phyloP scores from a whole-genome alignment of 2,113 vertebrate genomes.

The Chaenogobius annularis region DNA sequence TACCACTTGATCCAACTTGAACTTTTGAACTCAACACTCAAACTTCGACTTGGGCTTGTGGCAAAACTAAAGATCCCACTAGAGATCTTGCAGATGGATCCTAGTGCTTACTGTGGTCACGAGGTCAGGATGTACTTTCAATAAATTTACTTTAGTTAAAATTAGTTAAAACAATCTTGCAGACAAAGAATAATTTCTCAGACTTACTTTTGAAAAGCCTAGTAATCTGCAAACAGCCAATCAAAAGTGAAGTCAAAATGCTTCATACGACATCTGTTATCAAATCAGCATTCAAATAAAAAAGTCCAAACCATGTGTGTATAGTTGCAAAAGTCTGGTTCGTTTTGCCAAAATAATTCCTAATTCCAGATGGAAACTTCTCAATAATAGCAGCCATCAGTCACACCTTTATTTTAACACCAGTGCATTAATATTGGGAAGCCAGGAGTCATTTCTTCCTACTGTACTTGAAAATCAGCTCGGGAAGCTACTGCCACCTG shows the following conservation, averaged over 20 bases:
- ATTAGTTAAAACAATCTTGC: not conserved
- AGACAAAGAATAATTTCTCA: too few species aligned
- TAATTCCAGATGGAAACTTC: not conserved
- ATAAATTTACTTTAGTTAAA: not conserved
- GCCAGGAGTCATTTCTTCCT: slow-evolving; percentile 27
- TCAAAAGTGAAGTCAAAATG: not conserved
- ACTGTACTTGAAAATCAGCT: slow-evolving; percentile 27
- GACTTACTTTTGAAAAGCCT: too few species aligned
- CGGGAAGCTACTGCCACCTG: slow-evolving; percentile 8
- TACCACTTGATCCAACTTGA: not conserved
- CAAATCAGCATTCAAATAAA: not conserved
- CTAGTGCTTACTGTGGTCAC: not conserved
- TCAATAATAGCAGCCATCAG: not conserved
- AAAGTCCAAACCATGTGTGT: not conserved
- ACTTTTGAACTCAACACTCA: not conserved
- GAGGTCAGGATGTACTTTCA: not conserved
- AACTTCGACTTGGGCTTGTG: not conserved
- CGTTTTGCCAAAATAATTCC: not conserved
- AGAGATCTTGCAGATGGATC: not conserved
- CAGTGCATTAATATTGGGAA: not conserved
- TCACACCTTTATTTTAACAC: not conserved
- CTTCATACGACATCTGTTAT: not conserved
- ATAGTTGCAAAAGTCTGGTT: not conserved
- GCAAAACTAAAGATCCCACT: not conserved
- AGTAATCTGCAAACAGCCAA: too few species aligned